phyloP scores from a whole-genome alignment of 1,140 invertebrate genomes.

The Gryllus bimaculatus region DNA sequence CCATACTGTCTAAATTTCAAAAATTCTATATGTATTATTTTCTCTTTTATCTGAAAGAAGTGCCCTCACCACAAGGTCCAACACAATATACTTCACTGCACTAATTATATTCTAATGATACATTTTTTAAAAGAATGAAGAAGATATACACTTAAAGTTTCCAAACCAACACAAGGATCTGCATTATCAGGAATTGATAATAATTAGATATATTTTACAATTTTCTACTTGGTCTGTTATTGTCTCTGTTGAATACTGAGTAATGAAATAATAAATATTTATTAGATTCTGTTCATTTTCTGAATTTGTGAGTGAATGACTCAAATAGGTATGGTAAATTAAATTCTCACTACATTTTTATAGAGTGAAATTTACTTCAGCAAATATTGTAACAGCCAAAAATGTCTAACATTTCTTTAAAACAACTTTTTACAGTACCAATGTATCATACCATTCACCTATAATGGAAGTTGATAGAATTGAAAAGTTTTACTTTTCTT shows the following conservation, averaged over 20 bases:
- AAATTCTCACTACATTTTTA: background rate
- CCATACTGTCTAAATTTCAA: too few species aligned
- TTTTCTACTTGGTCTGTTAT: background rate
- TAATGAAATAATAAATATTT: background rate
- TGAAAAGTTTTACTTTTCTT: background rate
- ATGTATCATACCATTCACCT: too few species aligned
- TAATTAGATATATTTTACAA: background rate
- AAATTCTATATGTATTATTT: too few species aligned
- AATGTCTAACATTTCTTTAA: background rate
- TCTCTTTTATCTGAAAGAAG: too few species aligned
- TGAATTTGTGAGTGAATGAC: background rate
- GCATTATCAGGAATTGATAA: background rate
- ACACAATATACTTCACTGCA: too few species aligned
- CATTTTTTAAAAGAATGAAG: background rate
- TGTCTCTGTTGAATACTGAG: background rate
- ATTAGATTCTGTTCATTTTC: background rate
- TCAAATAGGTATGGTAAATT: background rate
- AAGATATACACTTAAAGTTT: background rate
- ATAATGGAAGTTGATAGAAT: too few species aligned
- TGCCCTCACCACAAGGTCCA: too few species aligned
- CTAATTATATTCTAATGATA: background rate
- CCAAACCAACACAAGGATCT: background rate
- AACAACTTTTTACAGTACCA: background rate
- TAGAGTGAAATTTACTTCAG: background rate
- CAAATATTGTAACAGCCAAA: background rate